These are phyloP conservation scores for Chrysogorgia sp. DNA, from an alignment of 92 coral and sea anemone genomes.

Conservation along the genomic window DNA sequence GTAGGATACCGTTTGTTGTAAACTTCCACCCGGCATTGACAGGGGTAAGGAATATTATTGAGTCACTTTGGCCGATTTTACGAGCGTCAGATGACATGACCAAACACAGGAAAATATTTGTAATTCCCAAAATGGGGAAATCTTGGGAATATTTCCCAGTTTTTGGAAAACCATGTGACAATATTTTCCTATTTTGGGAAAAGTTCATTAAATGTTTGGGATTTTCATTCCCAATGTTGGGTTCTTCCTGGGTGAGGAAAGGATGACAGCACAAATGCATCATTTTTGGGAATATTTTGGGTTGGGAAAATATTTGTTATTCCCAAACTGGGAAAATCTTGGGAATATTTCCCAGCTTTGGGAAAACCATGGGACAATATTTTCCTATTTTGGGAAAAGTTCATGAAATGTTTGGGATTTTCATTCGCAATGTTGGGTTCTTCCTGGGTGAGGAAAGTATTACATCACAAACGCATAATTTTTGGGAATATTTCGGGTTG, in stretches of 20 bases:
- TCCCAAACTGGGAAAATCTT: constrained; percentile 49
- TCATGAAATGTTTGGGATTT: not conserved
- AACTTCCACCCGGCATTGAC: too few species aligned
- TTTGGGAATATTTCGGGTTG: constrained; percentile 43
- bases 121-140: constrained; percentile 49
- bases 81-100: too few species aligned
- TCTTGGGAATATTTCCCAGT: constrained; percentile 10
- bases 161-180: constrained; percentile 3
- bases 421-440: constrained; percentile 17
- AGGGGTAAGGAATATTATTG: too few species aligned
- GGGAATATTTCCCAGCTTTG: constrained; percentile 7
- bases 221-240: constrained; percentile 26
- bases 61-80: too few species aligned
- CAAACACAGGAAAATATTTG: constrained; percentile 17
- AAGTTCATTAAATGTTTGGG: not conserved
- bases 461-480: not conserved
- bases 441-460: constrained; percentile 8
- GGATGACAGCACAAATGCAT: not conserved
- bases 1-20: too few species aligned
- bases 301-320: not conserved
- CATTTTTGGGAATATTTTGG: constrained; percentile 40
- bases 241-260: constrained; percentile 16
- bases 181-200: constrained; percentile 8
- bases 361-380: not conserved
- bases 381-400: constrained; percentile 5